phyloP scores from a whole-genome alignment of 2,797 vertebrate species.

The Pelochelys cantorii region DNA sequence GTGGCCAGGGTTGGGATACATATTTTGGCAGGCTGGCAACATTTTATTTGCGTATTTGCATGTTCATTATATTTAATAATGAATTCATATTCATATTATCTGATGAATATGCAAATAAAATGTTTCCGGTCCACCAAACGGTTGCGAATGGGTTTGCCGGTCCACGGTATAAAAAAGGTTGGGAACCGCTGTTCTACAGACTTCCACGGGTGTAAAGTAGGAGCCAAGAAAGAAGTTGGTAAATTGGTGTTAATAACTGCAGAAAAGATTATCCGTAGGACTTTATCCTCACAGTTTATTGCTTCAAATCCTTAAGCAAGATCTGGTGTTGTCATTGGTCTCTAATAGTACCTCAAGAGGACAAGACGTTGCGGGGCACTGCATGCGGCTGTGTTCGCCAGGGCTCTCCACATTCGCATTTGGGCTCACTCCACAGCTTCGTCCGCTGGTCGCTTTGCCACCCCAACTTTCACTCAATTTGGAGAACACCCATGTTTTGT shows the following conservation, averaged over 20 bases:
- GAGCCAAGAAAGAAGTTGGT: accelerated
- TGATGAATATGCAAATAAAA: too few relatives aligned
- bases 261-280: not conserved
- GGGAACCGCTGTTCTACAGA: not conserved
- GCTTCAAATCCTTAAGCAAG: not conserved
- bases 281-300: not conserved
- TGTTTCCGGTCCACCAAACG: too few relatives aligned
- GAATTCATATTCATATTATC: too few relatives aligned
- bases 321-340: not conserved
- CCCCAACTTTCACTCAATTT: not conserved
- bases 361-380: not conserved
- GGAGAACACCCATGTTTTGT: not conserved
- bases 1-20: too few relatives aligned
- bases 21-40: too few relatives aligned
- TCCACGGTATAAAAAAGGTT: too few relatives aligned
- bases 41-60: too few relatives aligned
- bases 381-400: not conserved
- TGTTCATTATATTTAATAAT: too few relatives aligned
- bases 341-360: not conserved
- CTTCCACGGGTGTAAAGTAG: not conserved
- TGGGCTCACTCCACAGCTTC: not conserved
- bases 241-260: not conserved
- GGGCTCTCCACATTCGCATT: not conserved
- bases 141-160: too few relatives aligned
- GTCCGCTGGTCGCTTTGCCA: not conserved